Evolutionary conservation across 2,888 invertebrate species (phyloP).

Genomic region (Hypena proboscidalis): DNA sequence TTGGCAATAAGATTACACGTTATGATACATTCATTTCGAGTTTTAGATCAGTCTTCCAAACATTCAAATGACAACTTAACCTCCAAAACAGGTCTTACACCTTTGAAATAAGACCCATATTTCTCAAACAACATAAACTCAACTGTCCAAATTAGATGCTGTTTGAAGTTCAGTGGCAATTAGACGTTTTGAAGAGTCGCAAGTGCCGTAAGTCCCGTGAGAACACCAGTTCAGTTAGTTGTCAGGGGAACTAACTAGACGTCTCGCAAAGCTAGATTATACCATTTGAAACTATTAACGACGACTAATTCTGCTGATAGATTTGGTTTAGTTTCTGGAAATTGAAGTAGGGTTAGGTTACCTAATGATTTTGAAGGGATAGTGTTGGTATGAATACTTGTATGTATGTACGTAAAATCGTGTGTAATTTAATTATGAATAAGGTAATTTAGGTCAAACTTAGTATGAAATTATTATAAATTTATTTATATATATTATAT

Average conservation of each 20-base stretch:
- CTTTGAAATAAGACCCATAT: background rate
- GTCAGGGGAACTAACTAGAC: constrained; percentile 32
- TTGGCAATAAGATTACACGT: no score
- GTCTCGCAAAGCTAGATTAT: constrained; percentile 24
- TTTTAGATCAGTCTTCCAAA: no score
- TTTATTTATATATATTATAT: no score
- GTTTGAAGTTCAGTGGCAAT: constrained; percentile 37
- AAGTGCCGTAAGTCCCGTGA: constrained; percentile 22
- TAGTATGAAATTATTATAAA: no score
- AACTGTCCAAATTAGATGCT: constrained; percentile 22
- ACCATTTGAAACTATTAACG: constrained; percentile 21
- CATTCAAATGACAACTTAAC: background rate
- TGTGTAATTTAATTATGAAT: background rate
- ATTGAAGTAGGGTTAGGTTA: no score
- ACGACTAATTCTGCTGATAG: constrained; percentile 13
- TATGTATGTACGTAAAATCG: no score
- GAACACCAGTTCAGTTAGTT: constrained; percentile 27
- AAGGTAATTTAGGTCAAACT: background rate
- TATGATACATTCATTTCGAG: no score
- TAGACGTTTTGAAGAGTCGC: constrained; percentile 36
- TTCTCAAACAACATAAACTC: background rate
- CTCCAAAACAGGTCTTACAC: background rate
- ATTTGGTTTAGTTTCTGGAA: constrained; percentile 1
- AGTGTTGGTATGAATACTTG: no score
- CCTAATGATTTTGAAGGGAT: no score